Evolutionary conservation across 2,888 invertebrate species (phyloP).

Genomic region (Aricia artaxerxes): DNA sequence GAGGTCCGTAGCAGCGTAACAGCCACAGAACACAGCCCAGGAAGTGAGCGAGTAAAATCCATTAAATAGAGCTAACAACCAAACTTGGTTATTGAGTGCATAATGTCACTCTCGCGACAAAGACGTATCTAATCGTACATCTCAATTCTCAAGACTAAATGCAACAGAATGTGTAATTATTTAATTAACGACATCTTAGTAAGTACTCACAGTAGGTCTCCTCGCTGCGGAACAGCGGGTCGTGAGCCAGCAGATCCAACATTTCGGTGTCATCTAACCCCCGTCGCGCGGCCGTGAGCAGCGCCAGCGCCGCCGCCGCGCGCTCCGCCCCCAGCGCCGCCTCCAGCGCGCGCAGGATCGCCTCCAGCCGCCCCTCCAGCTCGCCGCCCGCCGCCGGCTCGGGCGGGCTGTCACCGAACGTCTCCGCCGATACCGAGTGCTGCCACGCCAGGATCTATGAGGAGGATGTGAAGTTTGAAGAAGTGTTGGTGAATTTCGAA

Average conservation of each 20-base stretch:
- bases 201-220: slow-evolving; percentile 81
- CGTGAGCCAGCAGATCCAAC: slow-evolving; percentile 84
- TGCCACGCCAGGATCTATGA: slow-evolving; percentile 68
- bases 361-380: slow-evolving; percentile 81
- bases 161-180: neutral
- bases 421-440: slow-evolving; percentile 73
- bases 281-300: slow-evolving; percentile 87
- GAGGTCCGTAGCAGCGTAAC: no score
- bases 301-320: slow-evolving; percentile 84
- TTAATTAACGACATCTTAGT: no score
- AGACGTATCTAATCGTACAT: no score
- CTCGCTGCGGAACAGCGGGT: slow-evolving; percentile 82
- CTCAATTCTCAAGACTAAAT: no score
- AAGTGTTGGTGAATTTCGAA: no score
- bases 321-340: slow-evolving; percentile 83
- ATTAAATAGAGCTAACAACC: no score
- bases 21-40: no score
- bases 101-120: no score
- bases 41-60: no score
- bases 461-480: no score
- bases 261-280: slow-evolving; percentile 92
- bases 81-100: no score
- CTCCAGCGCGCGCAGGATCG: slow-evolving; percentile 85
- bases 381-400: slow-evolving; percentile 70
- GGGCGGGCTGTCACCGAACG: slow-evolving; percentile 47